Conservation (phyloP, 2,113 vertebrate species). For the Sceloporus undulatus region DNA sequence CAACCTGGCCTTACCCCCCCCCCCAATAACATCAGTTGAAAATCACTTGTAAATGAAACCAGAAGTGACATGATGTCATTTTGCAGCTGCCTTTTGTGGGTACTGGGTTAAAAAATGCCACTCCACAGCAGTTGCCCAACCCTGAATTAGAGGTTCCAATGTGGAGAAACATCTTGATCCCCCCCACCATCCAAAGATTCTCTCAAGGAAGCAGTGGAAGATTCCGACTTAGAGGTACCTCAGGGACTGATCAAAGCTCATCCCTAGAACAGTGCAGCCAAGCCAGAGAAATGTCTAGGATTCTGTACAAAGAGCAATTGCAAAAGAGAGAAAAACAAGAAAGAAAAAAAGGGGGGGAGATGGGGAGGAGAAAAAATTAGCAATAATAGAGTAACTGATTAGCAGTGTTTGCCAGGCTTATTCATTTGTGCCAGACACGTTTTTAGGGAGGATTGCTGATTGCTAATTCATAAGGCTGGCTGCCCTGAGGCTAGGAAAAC, state of each 20-base stretch:
- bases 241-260: background rate
- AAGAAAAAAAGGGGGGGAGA: background rate
- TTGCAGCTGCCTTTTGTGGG: too few relatives aligned
- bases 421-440: constrained; percentile 31
- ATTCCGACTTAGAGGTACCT: background rate
- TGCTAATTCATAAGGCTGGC: constrained; percentile 32
- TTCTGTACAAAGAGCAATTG: background rate
- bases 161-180: background rate
- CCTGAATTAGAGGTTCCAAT: too few relatives aligned
- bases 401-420: constrained; percentile 10
- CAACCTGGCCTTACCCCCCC: too few relatives aligned
- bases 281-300: background rate
- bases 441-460: background rate
- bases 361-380: background rate
- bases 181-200: background rate
- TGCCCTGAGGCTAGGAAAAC: constrained; percentile 43
- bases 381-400: constrained; percentile 1
- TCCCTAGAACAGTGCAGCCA: background rate
- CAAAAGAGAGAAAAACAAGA: background rate
- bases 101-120: too few relatives aligned
- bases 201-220: background rate
- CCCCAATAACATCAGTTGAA: too few relatives aligned
- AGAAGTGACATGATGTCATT: too few relatives aligned
- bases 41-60: too few relatives aligned
- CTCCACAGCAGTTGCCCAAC: too few relatives aligned